Base-by-base conservation (phyloP, 2,113 vertebrate genomes). In the Petaurus breviceps region DNA sequence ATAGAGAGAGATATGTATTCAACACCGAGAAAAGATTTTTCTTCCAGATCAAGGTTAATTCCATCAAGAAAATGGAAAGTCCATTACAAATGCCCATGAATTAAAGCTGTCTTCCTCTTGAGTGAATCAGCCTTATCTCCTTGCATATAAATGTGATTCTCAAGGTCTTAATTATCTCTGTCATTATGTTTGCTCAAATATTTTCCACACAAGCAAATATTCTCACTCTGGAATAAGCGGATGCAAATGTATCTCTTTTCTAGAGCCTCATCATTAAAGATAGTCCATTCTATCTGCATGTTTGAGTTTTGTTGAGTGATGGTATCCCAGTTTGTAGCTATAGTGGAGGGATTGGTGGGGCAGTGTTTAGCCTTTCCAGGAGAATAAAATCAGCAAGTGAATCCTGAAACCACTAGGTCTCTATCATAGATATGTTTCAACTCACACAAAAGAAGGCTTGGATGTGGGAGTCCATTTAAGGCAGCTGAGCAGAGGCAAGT, bases 41-140 rank as follows among this genome's bases (percentile, higher is more conserved):
- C 95, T 97, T 96, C 90, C 93, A 95, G 93, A 98, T 95, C 90
- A 94, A 97, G 97, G 95, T 96, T 97, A 96, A 96, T 95, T 96
- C 95, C 94, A 97, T 92, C 94, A 97, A 97, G 95, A 91, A 97
- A 96, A 95, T 92, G 96, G 93, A 95, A 98, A 94, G 93, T 92
- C 92, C 89, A 94, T 95, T 92, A 96, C 95, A 92, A 94, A 96
- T 94, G 53, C 94, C 57, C 95, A 54, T 68, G 95, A 84, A 52
- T 95, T 91, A 68, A 92, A 92, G 61, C 96, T 98, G 57, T 93
- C 94, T 95, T 97, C 93, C 94, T 97, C 94, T 84, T n/a, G 52
- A 96, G 52, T 90, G 95, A 96, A 91, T 50, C 52, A 50, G 93
- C 61, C 89, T 77, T 49, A 94, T 90, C 90, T 26, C 92, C 94